Evolutionary conservation across 2,888 invertebrate genomes (phyloP).

Genomic region (Drosophila birchii): DNA sequence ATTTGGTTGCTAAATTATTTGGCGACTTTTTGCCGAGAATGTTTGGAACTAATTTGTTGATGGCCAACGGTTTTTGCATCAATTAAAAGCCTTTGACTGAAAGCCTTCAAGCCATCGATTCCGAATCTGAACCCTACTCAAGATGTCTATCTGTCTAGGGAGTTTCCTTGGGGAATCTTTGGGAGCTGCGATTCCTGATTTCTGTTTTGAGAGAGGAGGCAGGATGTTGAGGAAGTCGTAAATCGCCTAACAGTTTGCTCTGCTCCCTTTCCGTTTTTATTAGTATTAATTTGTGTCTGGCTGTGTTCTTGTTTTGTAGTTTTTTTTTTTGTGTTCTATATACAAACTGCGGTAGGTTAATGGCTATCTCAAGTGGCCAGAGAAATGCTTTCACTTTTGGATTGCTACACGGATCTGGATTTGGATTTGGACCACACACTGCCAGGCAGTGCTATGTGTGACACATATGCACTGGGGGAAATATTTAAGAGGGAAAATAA

Average conservation of each 20-base stretch:
- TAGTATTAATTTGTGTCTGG: constrained; percentile 68
- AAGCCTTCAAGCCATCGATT: constrained; percentile 68
- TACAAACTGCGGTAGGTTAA: constrained; percentile 80
- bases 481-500: neutral
- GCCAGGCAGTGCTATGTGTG: constrained; percentile 48
- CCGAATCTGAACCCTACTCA: constrained; percentile 73
- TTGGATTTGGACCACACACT: constrained; percentile 70
- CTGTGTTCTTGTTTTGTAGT: neutral
- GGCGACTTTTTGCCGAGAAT: constrained; percentile 53
- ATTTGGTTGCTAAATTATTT: constrained; percentile 63
- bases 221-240: constrained; percentile 77
- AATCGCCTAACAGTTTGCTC: constrained; percentile 71
- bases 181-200: constrained; percentile 36
- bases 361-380: constrained; percentile 67
- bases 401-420: constrained; percentile 25
- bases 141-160: constrained; percentile 75
- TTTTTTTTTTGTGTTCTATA: constrained; percentile 48
- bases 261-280: constrained; percentile 50
- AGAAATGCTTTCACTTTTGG: constrained; percentile 69
- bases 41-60: constrained; percentile 65
- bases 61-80: constrained; percentile 53
- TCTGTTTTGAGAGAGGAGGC: constrained; percentile 31
- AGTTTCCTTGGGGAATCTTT: constrained; percentile 20
- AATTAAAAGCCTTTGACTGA: constrained; percentile 77
- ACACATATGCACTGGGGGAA: constrained; percentile 48